Conservation (phyloP, 2,888 invertebrate species). For the Polylopha cassiicola region DNA sequence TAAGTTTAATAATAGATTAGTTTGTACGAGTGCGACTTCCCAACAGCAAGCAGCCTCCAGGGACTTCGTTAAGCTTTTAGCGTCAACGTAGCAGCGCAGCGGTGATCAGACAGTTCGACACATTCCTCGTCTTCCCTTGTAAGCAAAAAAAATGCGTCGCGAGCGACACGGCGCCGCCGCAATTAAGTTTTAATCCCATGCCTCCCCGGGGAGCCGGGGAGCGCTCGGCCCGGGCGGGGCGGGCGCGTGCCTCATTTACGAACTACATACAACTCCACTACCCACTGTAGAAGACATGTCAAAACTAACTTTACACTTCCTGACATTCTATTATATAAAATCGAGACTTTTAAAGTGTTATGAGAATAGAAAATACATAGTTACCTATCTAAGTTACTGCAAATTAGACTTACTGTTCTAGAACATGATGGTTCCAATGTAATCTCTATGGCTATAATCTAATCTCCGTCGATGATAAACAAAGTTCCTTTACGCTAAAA, state of each 20-base stretch:
- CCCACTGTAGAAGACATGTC: no score
- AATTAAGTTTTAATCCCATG: slow-evolving; percentile 17
- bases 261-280: neutral
- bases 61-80: slow-evolving; percentile 18
- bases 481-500: no score
- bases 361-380: no score
- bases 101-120: slow-evolving; percentile 15
- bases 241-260: slow-evolving; percentile 3
- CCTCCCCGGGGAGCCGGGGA: neutral
- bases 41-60: slow-evolving; percentile 3
- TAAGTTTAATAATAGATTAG: no score
- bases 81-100: slow-evolving; percentile 10
- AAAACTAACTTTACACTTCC: no score
- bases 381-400: no score
- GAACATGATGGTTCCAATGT: no score
- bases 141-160: slow-evolving; percentile 11
- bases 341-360: no score
- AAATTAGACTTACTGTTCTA: no score
- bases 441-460: no score
- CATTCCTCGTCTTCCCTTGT: slow-evolving; percentile 2
- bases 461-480: no score
- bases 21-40: neutral
- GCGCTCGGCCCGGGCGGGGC: neutral
- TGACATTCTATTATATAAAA: no score
- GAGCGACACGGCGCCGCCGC: slow-evolving; percentile 13